Evolutionary conservation across 1,140 invertebrate species (phyloP), one percentile per base, ranked within the genome.

Genomic region (Drosophila bifasciata): DNA sequence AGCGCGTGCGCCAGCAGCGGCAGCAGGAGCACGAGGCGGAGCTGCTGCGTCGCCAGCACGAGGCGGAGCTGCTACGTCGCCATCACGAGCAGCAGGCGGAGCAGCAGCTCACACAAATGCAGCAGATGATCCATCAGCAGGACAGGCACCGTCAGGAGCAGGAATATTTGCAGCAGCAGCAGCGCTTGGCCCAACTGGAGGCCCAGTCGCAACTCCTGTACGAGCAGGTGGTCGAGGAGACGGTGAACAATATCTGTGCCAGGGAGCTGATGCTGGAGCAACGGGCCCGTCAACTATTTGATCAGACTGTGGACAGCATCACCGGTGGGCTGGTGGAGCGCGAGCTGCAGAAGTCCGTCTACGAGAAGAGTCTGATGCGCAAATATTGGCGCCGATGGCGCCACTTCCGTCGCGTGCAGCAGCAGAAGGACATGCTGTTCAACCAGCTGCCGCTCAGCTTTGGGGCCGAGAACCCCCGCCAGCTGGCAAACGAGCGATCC

Each of bases 281-380:
- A 6, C 2, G 6, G 0, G 8, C 36, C 2, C 8, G 23, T 3
- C 1, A 8, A 11, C 17, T 4, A 15, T 72, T 72, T 15, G 64
- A 88, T 11, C 60, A 79, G 13, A 23, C 81, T 25, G 16, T 92
- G 9, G 68, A 81, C 17, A 32, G 77, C 13, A 64, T 92, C 7
- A 76, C 89, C 0, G 44, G 6, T 1, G 3, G 39, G 6, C 1
- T 74, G 15, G 48, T 44, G 5, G 8, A 36, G 16, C 8, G 25
- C 9, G 39, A 73, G 16, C 1, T 51, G 9, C 16, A 58, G 16
- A 48, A 40, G 5, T 25, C 58, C 23, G 3, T 67, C n/a, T 81
- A 77, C 17, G 81, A 85, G 11, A 6, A 70, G 21, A 41, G 68
- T 1, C 39, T 85, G 28, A 66, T 77, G 69, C 77, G 73, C 1